phyloP scores from a whole-genome alignment of 2,888 invertebrate genomes.

The Sinelater perroti region DNA sequence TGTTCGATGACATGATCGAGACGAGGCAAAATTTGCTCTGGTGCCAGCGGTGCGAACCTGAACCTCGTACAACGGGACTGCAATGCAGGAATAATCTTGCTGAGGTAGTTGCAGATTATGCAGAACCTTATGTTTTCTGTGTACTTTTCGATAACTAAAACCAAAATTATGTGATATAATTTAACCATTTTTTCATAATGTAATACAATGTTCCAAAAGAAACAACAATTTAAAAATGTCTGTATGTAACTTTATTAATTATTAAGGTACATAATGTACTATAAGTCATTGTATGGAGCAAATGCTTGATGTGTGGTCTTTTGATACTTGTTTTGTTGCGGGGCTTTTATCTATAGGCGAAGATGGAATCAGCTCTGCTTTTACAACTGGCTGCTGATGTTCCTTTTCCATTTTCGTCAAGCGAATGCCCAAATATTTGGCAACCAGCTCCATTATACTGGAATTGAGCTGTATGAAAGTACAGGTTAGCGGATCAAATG shows the following conservation, averaged over 20 bases:
- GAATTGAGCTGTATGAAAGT: constrained; percentile 70
- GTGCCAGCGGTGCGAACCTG: constrained; percentile 89
- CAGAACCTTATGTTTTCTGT: constrained; percentile 99
- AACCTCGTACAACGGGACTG: constrained; percentile 98
- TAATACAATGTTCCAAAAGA: background rate
- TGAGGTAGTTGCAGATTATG: constrained; percentile 97
- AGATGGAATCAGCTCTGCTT: constrained; percentile 66
- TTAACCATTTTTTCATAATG: background rate
- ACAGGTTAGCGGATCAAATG: too few relatives aligned
- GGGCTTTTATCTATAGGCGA: constrained; percentile 27
- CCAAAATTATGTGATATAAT: background rate
- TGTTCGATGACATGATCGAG: constrained; percentile 82
- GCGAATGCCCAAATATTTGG: constrained; percentile 71
- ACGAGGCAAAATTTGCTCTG: constrained; percentile 88
- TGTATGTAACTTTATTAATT: constrained; percentile 8
- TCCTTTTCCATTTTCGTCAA: constrained; percentile 73
- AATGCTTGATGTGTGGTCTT: constrained; percentile 58
- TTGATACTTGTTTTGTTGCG: background rate
- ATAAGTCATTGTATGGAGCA: constrained; percentile 64
- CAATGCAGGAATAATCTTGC: constrained; percentile 97
- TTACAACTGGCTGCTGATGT: constrained; percentile 71
- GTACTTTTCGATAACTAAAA: constrained; percentile 95
- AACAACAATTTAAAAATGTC: constrained; percentile 31
- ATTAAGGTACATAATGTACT: background rate
- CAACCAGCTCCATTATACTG: constrained; percentile 75